Base-by-base conservation (phyloP, 2,888 invertebrate genomes). In the Imbricaverruca yamaguchii region DNA sequence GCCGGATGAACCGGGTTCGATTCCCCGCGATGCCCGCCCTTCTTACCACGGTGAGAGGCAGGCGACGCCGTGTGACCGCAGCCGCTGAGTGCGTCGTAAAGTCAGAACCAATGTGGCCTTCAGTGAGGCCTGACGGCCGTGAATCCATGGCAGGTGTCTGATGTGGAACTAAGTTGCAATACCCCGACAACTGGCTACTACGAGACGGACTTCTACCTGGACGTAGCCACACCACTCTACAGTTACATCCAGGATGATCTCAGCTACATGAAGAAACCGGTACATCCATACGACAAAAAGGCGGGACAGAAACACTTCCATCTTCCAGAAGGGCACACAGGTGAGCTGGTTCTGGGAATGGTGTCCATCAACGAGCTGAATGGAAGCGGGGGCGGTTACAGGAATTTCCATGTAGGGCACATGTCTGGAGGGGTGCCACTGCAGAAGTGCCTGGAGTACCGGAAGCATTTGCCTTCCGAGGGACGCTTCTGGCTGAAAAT, bases 271-370 rank as follows among this genome's bases (percentile, higher is more conserved):
- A 74, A 74, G 21, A 74, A 74, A 23, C 74, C 74, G 1, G 53
- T 74, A 18, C 74, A 74, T 7, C 74, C 74, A 8, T 74, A 74
- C 10, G 74, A 74, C 74, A 74, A 74, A 23, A 74, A 74, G 74
- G 21, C 53, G 21, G 18, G 53, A 18, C 74, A 55, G 69, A 53
- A 74, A 21, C 74, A 74, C 21, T 74, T 74, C 11, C 74, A 74
- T 11, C 21, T 74, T 0, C 74, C 74, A 9, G 74, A 74, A 15
- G 39, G 39, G 39, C 39, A 39, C 39, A 39, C 39, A 39, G 39
- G 39, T 39, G 39, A 39, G 39, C 4, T 39, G 39, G 39, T 4
- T 39, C 39, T 39, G 39, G 39, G 39, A 39, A 39, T 4, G 39
- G 39, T 39, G 39, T 39, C 39, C 39, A 39, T 39, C 1, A 39